These are phyloP conservation scores for Platerodrilus igneus DNA, from an alignment of 2,888 invertebrate genomes.

Conservation along the genomic window DNA sequence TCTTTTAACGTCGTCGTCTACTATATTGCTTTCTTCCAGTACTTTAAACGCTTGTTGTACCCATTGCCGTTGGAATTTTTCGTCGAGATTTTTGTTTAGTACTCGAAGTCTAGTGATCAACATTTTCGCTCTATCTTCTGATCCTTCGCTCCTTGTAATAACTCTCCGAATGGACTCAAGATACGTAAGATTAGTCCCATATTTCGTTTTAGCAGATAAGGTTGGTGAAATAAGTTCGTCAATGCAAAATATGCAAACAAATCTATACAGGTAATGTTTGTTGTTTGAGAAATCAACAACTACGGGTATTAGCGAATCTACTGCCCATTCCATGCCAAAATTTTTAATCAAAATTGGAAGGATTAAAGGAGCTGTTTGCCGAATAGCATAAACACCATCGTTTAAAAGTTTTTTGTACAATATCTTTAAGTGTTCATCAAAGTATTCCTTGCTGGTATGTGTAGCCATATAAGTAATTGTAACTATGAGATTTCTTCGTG, in stretches of 20 bases:
- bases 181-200: conserved; percentile 10
- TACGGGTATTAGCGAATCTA: conserved; percentile 36
- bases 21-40: conserved; percentile 30
- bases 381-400: conserved; percentile 40
- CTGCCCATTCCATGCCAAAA: conserved; percentile 41
- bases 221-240: conserved; percentile 41
- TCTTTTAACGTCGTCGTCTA: conserved; percentile 31
- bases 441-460: conserved; percentile 37
- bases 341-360: conserved; percentile 40
- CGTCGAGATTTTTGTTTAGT: conserved; percentile 27
- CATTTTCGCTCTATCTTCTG: not conserved
- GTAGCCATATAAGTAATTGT: conserved; percentile 40
- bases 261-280: conserved; percentile 38
- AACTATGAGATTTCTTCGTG: conserved; percentile 39
- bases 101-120: conserved; percentile 21
- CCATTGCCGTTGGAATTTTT: conserved; percentile 32
- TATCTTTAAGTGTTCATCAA: conserved; percentile 37
- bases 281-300: conserved; percentile 37
- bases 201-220: conserved; percentile 22
- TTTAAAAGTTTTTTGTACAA: conserved; percentile 40
- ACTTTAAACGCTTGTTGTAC: conserved; percentile 19
- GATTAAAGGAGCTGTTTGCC: conserved; percentile 40
- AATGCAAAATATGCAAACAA: conserved; percentile 39
- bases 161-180: conserved; percentile 2
- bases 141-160: not conserved